These are phyloP conservation scores for Drosophila bifasciata DNA, from an alignment of 1,140 invertebrate genomes.

Conservation along the genomic window DNA sequence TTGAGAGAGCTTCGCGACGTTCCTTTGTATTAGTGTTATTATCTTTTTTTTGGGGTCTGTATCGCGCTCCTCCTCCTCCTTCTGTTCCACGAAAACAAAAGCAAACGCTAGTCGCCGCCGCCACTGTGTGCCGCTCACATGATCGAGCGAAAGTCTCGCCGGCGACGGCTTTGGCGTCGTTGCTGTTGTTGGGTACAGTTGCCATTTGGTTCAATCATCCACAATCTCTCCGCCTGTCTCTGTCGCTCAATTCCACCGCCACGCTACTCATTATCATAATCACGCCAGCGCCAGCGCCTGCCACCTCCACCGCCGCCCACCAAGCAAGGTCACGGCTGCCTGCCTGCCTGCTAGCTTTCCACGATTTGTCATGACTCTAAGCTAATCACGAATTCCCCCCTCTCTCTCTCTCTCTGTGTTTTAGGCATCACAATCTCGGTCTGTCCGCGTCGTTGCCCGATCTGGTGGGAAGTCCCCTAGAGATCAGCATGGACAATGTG, in stretches of 20 bases:
- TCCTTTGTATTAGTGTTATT: constrained; percentile 22
- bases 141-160: constrained; percentile 71
- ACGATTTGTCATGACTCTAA: constrained; percentile 40
- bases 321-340: constrained; percentile 50
- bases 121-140: constrained; percentile 71
- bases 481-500: constrained; percentile 84
- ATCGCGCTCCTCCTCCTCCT: background rate
- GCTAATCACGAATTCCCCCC: constrained; percentile 38
- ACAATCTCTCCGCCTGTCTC: background rate
- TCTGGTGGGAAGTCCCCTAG: constrained; percentile 79
- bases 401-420: constrained; percentile 36
- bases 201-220: constrained; percentile 39
- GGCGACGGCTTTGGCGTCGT: constrained; percentile 14
- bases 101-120: constrained; percentile 51
- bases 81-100: constrained; percentile 21
- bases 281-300: constrained; percentile 46
- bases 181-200: constrained; percentile 52
- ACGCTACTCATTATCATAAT: constrained; percentile 73
- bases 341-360: constrained; percentile 16
- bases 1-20: no score
- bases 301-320: constrained; percentile 20
- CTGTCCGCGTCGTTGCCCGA: constrained; percentile 82
- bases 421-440: constrained; percentile 78
- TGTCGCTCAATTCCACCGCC: constrained; percentile 10
- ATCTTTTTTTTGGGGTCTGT: constrained; percentile 47